Evolutionary conservation across 1,140 invertebrate species (phyloP).

Genomic region (fruit fly (Drosophila melanogaster)): Release_6_plus_ISO1_MT NC_004354.4:17290001-17290500

Average conservation of each 20-base stretch:
- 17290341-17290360: conserved; percentile 31
- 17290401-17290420: conserved; percentile 20
- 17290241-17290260: neutral
- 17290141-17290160: too few relatives aligned
- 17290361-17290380: neutral
- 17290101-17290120: neutral
- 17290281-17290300: neutral
- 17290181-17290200: too few relatives aligned
- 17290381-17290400: neutral
- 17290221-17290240: too few relatives aligned
- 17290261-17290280: neutral
- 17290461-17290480: conserved; percentile 47
- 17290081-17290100: neutral
- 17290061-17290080: conserved; percentile 6
- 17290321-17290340: conserved; percentile 3
- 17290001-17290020: neutral
- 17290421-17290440: neutral
- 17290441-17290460: conserved; percentile 33
- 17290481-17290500: conserved; percentile 18
- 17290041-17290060: neutral
- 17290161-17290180: too few relatives aligned
- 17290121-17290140: neutral
- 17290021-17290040: neutral
- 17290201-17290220: too few relatives aligned
- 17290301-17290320: neutral